Base-by-base conservation (phyloP, 2,888 invertebrate genomes). In the Chalcis sispes region DNA sequence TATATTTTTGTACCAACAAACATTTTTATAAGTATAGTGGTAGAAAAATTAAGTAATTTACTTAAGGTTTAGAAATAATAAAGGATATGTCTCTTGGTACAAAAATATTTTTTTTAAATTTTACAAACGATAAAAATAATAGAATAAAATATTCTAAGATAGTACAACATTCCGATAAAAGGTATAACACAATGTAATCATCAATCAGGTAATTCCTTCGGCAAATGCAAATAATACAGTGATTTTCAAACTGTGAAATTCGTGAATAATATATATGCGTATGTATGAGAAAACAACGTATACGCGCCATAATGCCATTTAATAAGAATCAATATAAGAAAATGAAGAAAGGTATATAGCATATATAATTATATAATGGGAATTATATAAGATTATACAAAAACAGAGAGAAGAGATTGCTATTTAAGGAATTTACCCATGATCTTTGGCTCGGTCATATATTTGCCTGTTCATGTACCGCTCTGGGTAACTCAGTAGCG, bases 381-480 rank as follows among this genome's bases (percentile, higher is more conserved):
- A 72, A 61, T 61, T 25, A 54, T n/a, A n/a, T 40, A 69, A 62
- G 42, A 67, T 46, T 25, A 66, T 52, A 73, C 50, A 75, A 67
- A 75, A 48, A 75, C 54, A 72, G 75, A 78, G 65, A 75, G 25
- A 42, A 78, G 70, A 71, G 50, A 67, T 56, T 69, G 72, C 32
- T 50, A 75, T 7, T 72, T 71, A 32, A 29, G 20, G 42, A 70
- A 58, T 70, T 78, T 78, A 78, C 78, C 78, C 78, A 78, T 78
- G 59, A 78, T 76, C 66, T 74, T 76, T 78, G 78, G 78, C 78
- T 78, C 78, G 78, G 71, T 78, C 75, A 74, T 78, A 76, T 70
- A 78, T 78, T 78, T 78, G 78, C 76, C 76, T 78, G 76, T 78
- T 78, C 78, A 78, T 78, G 78, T 78, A 76, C 78, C 78, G 75